phyloP scores from a whole-genome alignment of 23 tunicate species.

The Clavelina lepadiformis region DNA sequence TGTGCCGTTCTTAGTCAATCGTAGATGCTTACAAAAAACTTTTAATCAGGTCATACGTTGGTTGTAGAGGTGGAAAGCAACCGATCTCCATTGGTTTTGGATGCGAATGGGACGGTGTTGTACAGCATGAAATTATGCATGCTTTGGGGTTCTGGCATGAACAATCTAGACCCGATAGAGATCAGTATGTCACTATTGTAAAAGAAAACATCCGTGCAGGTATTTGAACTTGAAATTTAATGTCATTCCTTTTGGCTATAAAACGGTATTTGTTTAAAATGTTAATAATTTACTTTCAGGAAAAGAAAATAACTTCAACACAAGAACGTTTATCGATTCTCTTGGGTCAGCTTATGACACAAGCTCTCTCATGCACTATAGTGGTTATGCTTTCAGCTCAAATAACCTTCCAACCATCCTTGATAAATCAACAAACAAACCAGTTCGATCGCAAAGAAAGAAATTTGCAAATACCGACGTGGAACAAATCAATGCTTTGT shows the following conservation, averaged over 20 bases:
- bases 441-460: conserved; percentile 34
- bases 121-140: conserved; percentile 55
- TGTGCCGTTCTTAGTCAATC: not conserved
- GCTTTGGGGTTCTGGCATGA: no score
- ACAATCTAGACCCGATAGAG: conserved; percentile 63
- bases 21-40: not conserved
- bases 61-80: conserved; percentile 43
- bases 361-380: conserved; percentile 39
- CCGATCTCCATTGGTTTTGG: conserved; percentile 39
- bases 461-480: conserved; percentile 16
- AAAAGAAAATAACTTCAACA: conserved; percentile 32
- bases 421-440: conserved; percentile 17
- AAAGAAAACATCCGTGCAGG: conserved; percentile 18
- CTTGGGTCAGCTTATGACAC: conserved; percentile 37
- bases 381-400: conserved; percentile 37
- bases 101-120: conserved; percentile 48
- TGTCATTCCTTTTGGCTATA: not conserved
- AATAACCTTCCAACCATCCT: conserved; percentile 32
- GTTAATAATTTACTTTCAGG: conserved; percentile 2
- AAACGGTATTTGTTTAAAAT: not conserved
- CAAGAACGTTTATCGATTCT: conserved; percentile 22
- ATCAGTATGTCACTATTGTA: conserved; percentile 12
- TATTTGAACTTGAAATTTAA: conserved; percentile 2
- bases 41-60: conserved; percentile 44
- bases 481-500: conserved; percentile 27